Evolutionary conservation across 2,113 vertebrate genomes (phyloP).

Genomic region (Colossoma macropomum): DNA sequence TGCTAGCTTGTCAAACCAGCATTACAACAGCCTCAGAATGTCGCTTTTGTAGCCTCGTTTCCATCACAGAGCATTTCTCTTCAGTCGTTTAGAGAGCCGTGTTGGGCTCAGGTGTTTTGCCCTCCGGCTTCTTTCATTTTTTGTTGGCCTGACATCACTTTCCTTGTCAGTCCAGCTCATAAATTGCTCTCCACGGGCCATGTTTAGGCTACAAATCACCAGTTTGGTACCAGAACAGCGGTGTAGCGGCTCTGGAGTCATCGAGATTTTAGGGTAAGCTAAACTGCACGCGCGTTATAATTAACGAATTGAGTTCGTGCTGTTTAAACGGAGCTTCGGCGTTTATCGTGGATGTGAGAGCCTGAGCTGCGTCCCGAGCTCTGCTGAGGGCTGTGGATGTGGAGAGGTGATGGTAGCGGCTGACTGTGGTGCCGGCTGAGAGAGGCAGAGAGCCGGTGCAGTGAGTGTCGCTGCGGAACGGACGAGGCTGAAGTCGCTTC

Average conservation of each 20-base stretch:
- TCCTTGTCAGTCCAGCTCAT: neutral
- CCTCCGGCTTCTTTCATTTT: neutral
- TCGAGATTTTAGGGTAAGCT: neutral
- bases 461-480: conserved; percentile 60
- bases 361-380: neutral
- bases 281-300: neutral
- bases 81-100: neutral
- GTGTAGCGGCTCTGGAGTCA: too few species aligned
- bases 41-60: neutral
- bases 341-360: too few species aligned
- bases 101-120: neutral
- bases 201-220: neutral
- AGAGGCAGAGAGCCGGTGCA: neutral
- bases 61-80: neutral
- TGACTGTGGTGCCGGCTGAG: neutral
- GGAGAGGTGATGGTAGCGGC: neutral
- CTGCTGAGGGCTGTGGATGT: neutral
- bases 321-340: neutral
- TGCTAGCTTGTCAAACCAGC: neutral
- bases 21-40: neutral
- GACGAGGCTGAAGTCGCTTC: too few species aligned
- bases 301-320: neutral
- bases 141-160: neutral
- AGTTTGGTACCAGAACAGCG: too few species aligned
- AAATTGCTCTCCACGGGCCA: neutral